A percentile compares a stretch with the other conserved stretches of the same genome.
These are phyloP conservation scores for Yoshiicerus persimilis DNA, from an alignment of 1,140 invertebrate species.

Conservation along the genomic window DNA sequence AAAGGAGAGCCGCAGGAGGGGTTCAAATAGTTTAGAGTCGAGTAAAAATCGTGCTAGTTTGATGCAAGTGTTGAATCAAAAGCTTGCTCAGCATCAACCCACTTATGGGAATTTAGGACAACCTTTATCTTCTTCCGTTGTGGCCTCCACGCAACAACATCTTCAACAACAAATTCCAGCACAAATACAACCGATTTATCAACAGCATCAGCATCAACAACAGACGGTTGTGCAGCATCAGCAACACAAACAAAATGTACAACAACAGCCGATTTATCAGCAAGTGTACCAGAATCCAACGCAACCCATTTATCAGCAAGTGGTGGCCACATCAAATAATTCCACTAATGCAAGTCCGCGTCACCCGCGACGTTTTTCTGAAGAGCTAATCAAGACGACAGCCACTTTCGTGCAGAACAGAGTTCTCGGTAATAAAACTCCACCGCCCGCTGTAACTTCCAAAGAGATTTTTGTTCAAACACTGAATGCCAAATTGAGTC, in stretches of 20 bases:
- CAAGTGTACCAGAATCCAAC: neutral
- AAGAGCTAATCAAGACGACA: conserved; percentile 44
- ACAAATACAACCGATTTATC: conserved; percentile 25
- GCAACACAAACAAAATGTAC: conserved; percentile 51
- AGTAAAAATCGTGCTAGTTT: conserved; percentile 48
- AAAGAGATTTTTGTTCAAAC: conserved; percentile 50
- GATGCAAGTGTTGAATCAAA: conserved; percentile 71
- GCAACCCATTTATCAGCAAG: conserved; percentile 39
- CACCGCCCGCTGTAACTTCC: conserved; percentile 43
- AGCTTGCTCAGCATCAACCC: conserved; percentile 55
- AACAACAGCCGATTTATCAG: conserved; percentile 46
- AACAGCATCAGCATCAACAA: conserved; percentile 17
- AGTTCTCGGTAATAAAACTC: conserved; percentile 41
- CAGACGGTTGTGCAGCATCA: neutral
- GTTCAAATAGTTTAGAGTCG: conserved; percentile 37
- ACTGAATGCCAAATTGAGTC: conserved; percentile 51
- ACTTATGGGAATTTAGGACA: conserved; percentile 19
- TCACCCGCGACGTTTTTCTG: conserved; percentile 45
- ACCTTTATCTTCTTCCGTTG: neutral
- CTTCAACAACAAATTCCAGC: neutral
- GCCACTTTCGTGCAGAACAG: conserved; percentile 45
- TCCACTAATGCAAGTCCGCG: neutral
- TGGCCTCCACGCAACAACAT: neutral
- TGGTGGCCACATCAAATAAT: conserved; percentile 16
- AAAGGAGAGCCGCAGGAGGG: conserved; percentile 29